phyloP scores from a whole-genome alignment of 2,797 vertebrate genomes.

The Xiphophorus birchmanni region DNA sequence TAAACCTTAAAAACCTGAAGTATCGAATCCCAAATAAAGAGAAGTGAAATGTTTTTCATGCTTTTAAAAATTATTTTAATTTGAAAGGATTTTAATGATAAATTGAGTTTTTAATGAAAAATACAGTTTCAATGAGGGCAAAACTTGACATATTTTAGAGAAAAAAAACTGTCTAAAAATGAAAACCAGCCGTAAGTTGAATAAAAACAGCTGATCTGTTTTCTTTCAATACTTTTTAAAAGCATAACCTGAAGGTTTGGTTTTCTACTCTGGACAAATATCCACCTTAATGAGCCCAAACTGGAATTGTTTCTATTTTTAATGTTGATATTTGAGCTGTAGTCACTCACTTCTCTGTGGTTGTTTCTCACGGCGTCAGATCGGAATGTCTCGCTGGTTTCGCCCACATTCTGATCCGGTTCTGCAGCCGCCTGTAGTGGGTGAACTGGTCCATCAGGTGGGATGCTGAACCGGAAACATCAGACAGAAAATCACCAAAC shows the following conservation, averaged over 20 bases:
- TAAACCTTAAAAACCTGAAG: not conserved
- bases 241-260: not conserved
- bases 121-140: too few species aligned
- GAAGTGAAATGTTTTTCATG: not conserved
- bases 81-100: not conserved
- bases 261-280: not conserved
- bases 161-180: not conserved
- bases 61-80: not conserved
- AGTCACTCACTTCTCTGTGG: not conserved
- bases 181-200: not conserved
- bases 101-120: not conserved
- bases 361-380: conserved; percentile 6
- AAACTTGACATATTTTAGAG: too few species aligned
- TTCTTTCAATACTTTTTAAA: not conserved
- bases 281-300: not conserved
- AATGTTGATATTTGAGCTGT: not conserved
- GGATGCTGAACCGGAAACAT: not conserved
- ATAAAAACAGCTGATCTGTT: not conserved
- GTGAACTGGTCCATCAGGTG: conserved; percentile 59
- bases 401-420: conserved; percentile 33
- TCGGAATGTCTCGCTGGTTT: conserved; percentile 51
- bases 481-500: not conserved
- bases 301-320: not conserved
- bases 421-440: conserved; percentile 30
- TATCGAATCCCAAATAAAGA: not conserved